Percentiles rank a stretch among this genome's conserved stretches.
phyloP scores from a whole-genome alignment of 2,797 vertebrate genomes.

The Sebastes glaucus region DNA sequence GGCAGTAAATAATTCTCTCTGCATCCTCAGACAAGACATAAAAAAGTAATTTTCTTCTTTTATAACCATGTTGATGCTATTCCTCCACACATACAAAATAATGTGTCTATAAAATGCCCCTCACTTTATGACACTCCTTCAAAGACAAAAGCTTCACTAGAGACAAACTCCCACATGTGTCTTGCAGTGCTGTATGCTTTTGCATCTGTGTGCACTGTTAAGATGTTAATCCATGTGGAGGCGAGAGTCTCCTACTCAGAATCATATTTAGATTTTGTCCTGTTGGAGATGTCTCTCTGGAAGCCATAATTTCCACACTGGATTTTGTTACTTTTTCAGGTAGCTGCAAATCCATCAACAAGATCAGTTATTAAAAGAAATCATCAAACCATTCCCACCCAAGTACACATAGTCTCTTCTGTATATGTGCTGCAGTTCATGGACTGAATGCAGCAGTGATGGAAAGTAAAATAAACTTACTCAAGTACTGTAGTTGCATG shows the following conservation, averaged over 20 bases:
- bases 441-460: not conserved
- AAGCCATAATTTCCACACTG: not conserved
- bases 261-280: not conserved
- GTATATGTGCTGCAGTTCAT: not conserved
- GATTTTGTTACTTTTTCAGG: not conserved
- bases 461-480: not conserved
- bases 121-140: not conserved
- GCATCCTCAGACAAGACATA: slow-evolving; percentile 21
- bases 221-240: not conserved
- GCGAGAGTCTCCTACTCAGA: not conserved
- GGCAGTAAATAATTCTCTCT: slow-evolving; percentile 30
- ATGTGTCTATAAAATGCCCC: not conserved
- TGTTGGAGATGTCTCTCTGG: not conserved
- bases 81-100: not conserved
- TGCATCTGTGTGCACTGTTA: not conserved
- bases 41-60: slow-evolving; percentile 31
- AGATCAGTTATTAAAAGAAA: not conserved
- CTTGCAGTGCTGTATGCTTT: not conserved
- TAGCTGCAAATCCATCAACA: not conserved
- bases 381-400: not conserved
- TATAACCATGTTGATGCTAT: not conserved
- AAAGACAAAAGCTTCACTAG: not conserved
- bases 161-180: not conserved
- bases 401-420: not conserved
- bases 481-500: too few relatives aligned